Base-by-base conservation (phyloP, 2,797 vertebrate genomes). In the Siniperca obscura region DNA sequence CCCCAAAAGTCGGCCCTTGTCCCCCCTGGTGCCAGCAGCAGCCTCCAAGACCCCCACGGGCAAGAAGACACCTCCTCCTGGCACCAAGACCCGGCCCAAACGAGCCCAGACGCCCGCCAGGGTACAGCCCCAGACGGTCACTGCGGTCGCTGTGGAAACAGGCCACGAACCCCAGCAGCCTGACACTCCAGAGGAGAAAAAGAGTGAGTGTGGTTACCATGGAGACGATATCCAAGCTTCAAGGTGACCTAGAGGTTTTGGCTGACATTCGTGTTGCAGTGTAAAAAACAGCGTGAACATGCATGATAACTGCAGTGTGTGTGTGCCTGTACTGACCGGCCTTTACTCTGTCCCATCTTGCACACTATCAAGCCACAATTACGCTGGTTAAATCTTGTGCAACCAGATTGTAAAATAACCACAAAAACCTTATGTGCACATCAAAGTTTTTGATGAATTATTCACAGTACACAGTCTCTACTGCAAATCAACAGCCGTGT, bases 1-100 rank as follows among this genome's bases (percentile, higher is more conserved):
- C 4, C 93, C 96, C 66, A 97, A 95, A 86, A 95, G 94, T 60
- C 95, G 95, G 14, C 96, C 97, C 0, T 89, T 97, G 0, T 98
- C 97, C 21, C 97, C 97, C 7, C 82, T 95, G 75, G 93, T 92
- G 36, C 89, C 93, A 1, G 82, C 81, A 0, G 50, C 65, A 1
- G 70, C 94, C 40, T 77, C 93, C 50, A 96, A 92, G 80, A 89
- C 92, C 21, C 74, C 92, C 13, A 34, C 84, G 0, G 95, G 90
- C 42, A 94, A 94, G 91, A 83, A 96, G 95, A 80, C 76, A 13
- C 89, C 96, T 48, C 86, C 96, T 84, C 87, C 96, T 7, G 95
- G 95, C 44, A 94, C 96, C 90, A 97, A 96, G 86, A 93, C 93
- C 50, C 92, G 96, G 4, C 92, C 95, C 70, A 96, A 95, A 85